Conservation (phyloP, 1,140 invertebrate species). For the Dicyema japonicum region DNA sequence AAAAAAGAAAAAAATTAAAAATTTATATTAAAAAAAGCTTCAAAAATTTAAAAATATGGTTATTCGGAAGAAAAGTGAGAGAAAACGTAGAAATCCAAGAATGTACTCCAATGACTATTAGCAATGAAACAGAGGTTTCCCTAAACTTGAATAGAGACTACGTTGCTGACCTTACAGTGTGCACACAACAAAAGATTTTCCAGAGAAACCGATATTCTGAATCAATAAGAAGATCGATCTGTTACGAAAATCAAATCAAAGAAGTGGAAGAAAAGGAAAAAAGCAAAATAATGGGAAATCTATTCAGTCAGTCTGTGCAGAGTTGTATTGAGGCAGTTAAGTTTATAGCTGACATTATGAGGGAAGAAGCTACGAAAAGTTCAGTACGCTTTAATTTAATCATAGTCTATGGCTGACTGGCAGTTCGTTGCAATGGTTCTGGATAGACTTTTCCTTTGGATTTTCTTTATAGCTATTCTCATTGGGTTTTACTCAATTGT, state of each 20-base stretch:
- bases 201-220: too few species aligned
- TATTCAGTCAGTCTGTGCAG: too few species aligned
- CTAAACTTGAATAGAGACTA: too few species aligned
- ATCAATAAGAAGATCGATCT: too few species aligned
- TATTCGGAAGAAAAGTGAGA: background rate
- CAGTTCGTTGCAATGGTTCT: conserved; percentile 20
- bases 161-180: too few species aligned
- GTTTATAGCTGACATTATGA: conserved; percentile 1
- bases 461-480: conserved; percentile 18
- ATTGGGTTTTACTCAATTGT: conserved; percentile 37
- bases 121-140: too few species aligned
- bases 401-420: conserved; percentile 19
- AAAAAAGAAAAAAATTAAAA: background rate
- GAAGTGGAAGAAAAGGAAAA: background rate
- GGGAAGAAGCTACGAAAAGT: conserved; percentile 2
- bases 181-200: too few species aligned
- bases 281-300: background rate
- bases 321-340: background rate
- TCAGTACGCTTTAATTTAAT: conserved; percentile 3
- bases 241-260: too few species aligned
- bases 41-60: background rate
- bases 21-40: background rate
- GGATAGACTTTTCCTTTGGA: conserved; percentile 18
- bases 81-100: background rate
- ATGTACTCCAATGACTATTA: too few species aligned